These are phyloP conservation scores for Bucco capensis DNA, from an alignment of 2,113 vertebrate species.

Conservation along the genomic window DNA sequence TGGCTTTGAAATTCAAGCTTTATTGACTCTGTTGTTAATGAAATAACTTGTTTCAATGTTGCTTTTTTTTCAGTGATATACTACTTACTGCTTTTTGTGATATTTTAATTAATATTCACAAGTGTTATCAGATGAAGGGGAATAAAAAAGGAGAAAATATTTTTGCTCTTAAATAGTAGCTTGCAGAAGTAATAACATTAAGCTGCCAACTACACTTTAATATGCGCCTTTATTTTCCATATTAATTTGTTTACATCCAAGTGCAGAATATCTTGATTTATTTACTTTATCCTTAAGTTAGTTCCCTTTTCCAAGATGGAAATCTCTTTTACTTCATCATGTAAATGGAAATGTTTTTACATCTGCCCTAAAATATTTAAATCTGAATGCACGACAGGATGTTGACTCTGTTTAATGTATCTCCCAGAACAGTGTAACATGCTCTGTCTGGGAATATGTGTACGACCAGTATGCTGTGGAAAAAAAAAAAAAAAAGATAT, in stretches of 20 bases:
- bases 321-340: not conserved
- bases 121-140: not conserved
- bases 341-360: not conserved
- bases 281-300: not conserved
- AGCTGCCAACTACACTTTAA: not conserved
- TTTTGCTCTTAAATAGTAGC: not conserved
- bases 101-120: not conserved
- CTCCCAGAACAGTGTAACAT: not conserved
- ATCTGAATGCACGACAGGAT: not conserved
- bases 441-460: not conserved
- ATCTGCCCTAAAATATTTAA: not conserved
- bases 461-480: not conserved
- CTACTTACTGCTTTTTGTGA: not conserved
- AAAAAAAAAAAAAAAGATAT: not conserved
- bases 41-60: not conserved
- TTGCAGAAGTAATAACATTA: not conserved
- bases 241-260: constrained; percentile 22
- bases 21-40: not conserved
- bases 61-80: not conserved
- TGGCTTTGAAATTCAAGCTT: not conserved
- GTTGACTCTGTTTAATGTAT: not conserved
- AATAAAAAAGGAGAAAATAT: constrained; percentile 19
- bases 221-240: not conserved
- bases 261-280: not conserved
- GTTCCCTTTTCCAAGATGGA: not conserved